These are phyloP conservation scores for Anthopleura sola DNA, from an alignment of 64 coral and sea anemone genomes.

Conservation along the genomic window DNA sequence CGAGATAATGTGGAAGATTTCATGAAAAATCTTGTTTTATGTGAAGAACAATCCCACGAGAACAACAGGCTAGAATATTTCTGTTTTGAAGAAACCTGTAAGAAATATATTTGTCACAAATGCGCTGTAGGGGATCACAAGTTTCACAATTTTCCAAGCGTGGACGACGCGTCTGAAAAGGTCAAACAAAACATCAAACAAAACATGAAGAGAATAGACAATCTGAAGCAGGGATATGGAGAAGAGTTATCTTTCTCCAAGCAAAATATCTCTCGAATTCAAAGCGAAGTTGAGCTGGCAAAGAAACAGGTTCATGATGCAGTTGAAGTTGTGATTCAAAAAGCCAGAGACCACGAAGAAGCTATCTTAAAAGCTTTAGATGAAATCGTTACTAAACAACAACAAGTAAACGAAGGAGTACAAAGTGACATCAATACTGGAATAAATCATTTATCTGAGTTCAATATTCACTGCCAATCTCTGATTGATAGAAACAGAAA, in stretches of 20 bases:
- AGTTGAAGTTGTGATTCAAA: background rate
- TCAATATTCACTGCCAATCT: background rate
- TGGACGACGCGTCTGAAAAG: background rate
- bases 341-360: background rate
- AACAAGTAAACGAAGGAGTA: background rate
- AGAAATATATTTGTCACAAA: slow-evolving; percentile 15
- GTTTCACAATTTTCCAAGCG: background rate
- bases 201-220: background rate
- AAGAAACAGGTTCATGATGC: slow-evolving; percentile 2
- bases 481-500: background rate
- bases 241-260: background rate
- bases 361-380: background rate
- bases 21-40: background rate
- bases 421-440: background rate
- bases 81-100: slow-evolving; percentile 17
- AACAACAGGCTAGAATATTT: background rate
- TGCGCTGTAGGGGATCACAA: background rate
- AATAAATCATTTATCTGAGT: slow-evolving; percentile 2
- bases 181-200: background rate
- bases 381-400: background rate
- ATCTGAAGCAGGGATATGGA: background rate
- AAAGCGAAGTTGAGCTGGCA: background rate
- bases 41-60: slow-evolving; percentile 14
- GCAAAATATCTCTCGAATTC: background rate
- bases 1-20: background rate